A percentile compares a stretch with the other conserved stretches of the same genome.
phyloP scores from a whole-genome alignment of 2,113 vertebrate species.

The Acanthisitta chloris region DNA sequence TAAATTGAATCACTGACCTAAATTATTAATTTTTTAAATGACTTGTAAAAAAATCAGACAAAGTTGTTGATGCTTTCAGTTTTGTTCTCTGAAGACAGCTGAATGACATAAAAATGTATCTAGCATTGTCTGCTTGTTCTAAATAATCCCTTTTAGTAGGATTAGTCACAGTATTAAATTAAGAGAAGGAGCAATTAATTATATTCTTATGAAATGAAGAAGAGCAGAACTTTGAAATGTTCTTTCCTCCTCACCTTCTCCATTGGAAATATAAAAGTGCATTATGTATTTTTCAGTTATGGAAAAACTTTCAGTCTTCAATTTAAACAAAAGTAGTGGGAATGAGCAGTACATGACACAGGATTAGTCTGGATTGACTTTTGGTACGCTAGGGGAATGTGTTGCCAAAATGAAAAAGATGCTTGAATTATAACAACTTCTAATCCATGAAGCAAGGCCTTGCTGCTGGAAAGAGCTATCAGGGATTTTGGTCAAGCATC shows the following conservation, averaged over 20 bases:
- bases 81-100: constrained; percentile 60
- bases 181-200: constrained; percentile 68
- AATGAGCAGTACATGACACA: background rate
- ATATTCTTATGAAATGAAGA: constrained; percentile 55
- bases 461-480: background rate
- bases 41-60: constrained; percentile 27
- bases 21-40: constrained; percentile 65
- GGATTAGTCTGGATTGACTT: constrained; percentile 31
- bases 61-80: constrained; percentile 52
- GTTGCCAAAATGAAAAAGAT: background rate
- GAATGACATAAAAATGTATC: constrained; percentile 43
- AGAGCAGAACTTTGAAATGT: constrained; percentile 38
- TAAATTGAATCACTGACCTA: constrained; percentile 63
- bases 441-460: background rate
- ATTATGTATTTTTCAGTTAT: constrained; percentile 11
- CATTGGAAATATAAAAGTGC: constrained; percentile 36
- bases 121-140: constrained; percentile 44
- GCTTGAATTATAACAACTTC: background rate
- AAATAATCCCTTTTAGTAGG: constrained; percentile 67
- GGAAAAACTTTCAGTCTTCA: constrained; percentile 26
- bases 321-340: background rate
- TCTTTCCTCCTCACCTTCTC: background rate
- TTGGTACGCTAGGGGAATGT: background rate
- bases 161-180: constrained; percentile 72
- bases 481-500: background rate